Evolutionary conservation across 2,113 vertebrate species (phyloP), one percentile per base, ranked within the genome.

Genomic region (Neopipo cinnamomea): DNA sequence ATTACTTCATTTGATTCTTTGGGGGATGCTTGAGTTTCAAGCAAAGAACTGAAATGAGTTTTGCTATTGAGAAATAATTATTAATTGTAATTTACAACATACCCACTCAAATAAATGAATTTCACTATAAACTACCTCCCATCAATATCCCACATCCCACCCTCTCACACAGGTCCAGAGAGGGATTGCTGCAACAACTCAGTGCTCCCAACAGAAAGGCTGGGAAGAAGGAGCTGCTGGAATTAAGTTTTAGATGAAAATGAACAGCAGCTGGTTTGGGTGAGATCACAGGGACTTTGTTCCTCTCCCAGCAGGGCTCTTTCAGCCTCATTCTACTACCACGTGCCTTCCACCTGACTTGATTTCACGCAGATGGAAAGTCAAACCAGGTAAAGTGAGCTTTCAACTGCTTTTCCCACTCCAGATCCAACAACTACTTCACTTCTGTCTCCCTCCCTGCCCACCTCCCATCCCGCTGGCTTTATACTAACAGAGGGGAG

Each of bases 1-100:
- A 41, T 92, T 41, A 37, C 41, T 85, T 58, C 56, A 63, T 71
- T 75, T 78, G 66, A 92, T 86, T 86, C 89, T 50, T 24, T 31
- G 22, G 39, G 80, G 58, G 58, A 71, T 8, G 0, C 39, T 92
- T 58, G 61, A 65, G 16, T 85, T 82, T 39, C 68, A 21, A 85
- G 70, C 50, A 47, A 73, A 53, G 59, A 56, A 90, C 25, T 19
- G 41, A 18, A 70, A 3, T 33, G n/a, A 42, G 11, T 39, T 74
- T 85, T 70, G 79, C 37, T 49, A 20, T 30, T 50, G 83, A 92
- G 42, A 77, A 78, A 73, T 63, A 68, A 73, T 66, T 67, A 62
- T 66, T 88, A 81, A 67, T 59, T 74, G 50, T 37, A 71, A 44
- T 11, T 62, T 35, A 35, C 47, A 70, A 42, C 56, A 28, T 9